A percentile compares a stretch with the other conserved stretches of the same genome.
Evolutionary conservation across 1,140 invertebrate genomes (phyloP).

Genomic region (Heliconius hewitsoni): DNA sequence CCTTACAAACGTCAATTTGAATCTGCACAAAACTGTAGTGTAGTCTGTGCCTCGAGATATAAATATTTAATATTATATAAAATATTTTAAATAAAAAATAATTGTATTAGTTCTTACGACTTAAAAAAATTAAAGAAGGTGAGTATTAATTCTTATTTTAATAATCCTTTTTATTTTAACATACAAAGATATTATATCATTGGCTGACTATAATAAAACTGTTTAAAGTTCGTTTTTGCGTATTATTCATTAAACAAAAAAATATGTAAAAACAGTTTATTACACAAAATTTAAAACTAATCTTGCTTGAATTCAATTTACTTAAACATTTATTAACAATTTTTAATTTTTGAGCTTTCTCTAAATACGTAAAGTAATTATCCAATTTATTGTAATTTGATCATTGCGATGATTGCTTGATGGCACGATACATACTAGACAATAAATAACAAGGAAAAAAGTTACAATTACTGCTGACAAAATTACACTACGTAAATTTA

Average conservation of each 20-base stretch:
- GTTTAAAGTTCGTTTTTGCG: neutral
- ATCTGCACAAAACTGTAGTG: neutral
- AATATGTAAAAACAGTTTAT: neutral
- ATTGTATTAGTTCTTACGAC: neutral
- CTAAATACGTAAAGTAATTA: neutral
- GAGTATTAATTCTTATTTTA: neutral
- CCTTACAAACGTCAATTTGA: neutral
- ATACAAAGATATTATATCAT: neutral
- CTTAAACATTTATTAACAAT: neutral
- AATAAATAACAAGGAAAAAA: no score
- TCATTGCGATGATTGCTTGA: no score
- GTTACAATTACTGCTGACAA: no score
- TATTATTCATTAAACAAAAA: neutral
- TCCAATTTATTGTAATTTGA: neutral
- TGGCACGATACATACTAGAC: no score
- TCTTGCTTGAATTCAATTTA: neutral
- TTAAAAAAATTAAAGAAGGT: neutral
- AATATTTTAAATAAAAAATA: neutral
- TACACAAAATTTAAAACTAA: neutral
- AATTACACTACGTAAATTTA: no score
- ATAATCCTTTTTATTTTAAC: neutral
- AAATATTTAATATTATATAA: slow-evolving; percentile 15
- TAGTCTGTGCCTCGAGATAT: slow-evolving; percentile 2
- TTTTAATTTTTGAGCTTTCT: neutral
- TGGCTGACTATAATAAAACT: neutral